Evolutionary conservation across 2,888 invertebrate species (phyloP), one percentile per base, ranked within the genome.

Genomic region (Phaonia tiefii): DNA sequence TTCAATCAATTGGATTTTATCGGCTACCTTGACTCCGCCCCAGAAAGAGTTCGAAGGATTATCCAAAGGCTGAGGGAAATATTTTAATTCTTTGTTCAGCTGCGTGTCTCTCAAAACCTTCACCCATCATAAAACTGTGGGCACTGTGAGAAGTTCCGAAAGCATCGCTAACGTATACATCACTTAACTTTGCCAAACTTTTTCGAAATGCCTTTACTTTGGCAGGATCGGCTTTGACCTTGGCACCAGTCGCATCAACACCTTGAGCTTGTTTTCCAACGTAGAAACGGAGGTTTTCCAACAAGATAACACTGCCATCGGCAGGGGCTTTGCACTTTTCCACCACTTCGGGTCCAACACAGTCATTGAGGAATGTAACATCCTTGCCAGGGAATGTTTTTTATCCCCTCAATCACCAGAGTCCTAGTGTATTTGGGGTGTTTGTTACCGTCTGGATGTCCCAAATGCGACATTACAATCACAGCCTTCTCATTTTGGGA

Each of bases 191-290:
- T 71, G 98, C 94, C 73, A 99, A 92, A 83, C 97, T 97, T 15
- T 94, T 94, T 84, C 98, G 93, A 92, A 99, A 99, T 84, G 93
- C 93, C 84, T 95, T 95, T 4, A 90, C 90, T 88, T 96, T 95
- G 44, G 93, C 96, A 49, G 96, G 93, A 85, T 96, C 94, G 42
- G 99, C 99, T 91, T 99, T 99, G 0, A 95, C 95, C 92, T 99
- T 99, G 70, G 94, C 94, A n/a, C 98, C 98, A 75, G 93, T 93
- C 0, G 94, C 94, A 91, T 98, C 97, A 1, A 98, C 93, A 58
- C 99, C 99, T 90, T 99, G 99, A 84, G 99, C 99, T 91, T 99
- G 99, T 90, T 99, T 99, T 90, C 99, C 99, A 71, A 99, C 91
- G 89, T 99, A 98, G 92, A 97, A 99, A 42, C 99, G 93, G 10